A percentile compares a stretch with the other conserved stretches of the same genome.
Evolutionary conservation across 2,797 vertebrate genomes (phyloP).

Genomic region (Lemur catta): DNA sequence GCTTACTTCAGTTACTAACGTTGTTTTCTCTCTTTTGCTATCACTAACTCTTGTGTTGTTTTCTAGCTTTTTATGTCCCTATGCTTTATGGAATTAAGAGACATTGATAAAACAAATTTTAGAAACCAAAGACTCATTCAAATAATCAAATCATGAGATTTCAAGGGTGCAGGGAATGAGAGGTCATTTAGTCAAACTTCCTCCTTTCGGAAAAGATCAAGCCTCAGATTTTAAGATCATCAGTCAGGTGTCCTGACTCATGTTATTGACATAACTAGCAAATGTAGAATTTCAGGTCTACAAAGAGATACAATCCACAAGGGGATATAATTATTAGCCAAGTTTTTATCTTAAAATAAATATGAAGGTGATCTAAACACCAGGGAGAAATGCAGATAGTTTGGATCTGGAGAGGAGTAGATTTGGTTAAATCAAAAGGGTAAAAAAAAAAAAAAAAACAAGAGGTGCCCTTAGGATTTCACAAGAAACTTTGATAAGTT

Average conservation of each 20-base stretch:
- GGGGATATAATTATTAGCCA: neutral
- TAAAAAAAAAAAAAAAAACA: neutral
- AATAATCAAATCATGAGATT: constrained; percentile 12
- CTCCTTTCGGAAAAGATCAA: neutral
- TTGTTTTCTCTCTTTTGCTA: neutral
- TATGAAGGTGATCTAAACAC: neutral
- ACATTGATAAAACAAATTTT: constrained; percentile 31
- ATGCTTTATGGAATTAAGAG: neutral
- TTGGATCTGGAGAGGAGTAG: neutral
- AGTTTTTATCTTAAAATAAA: neutral
- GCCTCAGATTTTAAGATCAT: neutral
- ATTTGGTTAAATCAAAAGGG: neutral
- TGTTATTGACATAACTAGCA: neutral
- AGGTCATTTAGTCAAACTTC: neutral
- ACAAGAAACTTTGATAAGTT: neutral
- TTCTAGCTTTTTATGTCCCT: neutral
- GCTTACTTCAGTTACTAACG: neutral
- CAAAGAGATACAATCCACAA: neutral
- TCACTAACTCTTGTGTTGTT: neutral
- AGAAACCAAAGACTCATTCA: constrained; percentile 8
- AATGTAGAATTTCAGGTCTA: neutral
- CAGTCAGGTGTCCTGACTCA: neutral
- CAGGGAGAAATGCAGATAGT: neutral
- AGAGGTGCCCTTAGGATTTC: neutral
- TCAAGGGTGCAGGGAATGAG: neutral